Percentiles rank a stretch among this genome's conserved stretches.
Evolutionary conservation across 2,888 invertebrate genomes (phyloP).

Genomic region (Eupeodes latifasciatus): DNA sequence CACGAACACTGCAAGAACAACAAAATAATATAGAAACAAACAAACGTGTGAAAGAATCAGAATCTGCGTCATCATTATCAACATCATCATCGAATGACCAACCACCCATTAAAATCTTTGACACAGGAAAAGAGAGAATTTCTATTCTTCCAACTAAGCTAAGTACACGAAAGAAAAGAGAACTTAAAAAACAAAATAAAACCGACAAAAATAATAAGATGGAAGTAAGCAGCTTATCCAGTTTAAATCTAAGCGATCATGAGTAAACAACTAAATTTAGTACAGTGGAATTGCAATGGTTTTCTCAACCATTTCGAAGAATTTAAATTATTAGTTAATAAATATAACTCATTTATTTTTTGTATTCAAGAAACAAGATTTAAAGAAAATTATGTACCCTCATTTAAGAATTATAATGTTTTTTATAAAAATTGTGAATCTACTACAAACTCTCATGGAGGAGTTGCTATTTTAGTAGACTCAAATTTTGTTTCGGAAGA

Average conservation of each 20-base stretch:
- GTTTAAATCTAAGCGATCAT: not conserved
- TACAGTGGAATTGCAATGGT: not conserved
- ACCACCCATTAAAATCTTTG: not conserved
- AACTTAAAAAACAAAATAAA: not conserved
- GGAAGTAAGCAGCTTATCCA: not conserved
- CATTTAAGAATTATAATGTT: conserved; percentile 18
- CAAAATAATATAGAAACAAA: not conserved
- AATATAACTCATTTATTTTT: conserved; percentile 10
- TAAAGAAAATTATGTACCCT: not conserved
- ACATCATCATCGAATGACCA: not conserved
- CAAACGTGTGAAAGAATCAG: not conserved
- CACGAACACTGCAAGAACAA: not conserved
- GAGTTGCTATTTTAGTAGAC: conserved; percentile 14
- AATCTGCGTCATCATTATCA: not conserved
- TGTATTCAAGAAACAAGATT: conserved; percentile 22
- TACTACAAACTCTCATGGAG: conserved; percentile 8
- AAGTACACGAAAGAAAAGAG: conserved; percentile 1
- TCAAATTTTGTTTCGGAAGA: conserved; percentile 6
- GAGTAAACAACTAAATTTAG: not conserved
- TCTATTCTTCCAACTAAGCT: not conserved
- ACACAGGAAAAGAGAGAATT: conserved; percentile 3
- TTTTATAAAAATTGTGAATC: conserved; percentile 18
- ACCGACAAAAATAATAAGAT: not conserved
- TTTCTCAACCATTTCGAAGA: not conserved
- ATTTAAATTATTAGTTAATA: conserved; percentile 6